phyloP scores from a whole-genome alignment of 1,140 invertebrate genomes.

The Plutomurus gul region DNA sequence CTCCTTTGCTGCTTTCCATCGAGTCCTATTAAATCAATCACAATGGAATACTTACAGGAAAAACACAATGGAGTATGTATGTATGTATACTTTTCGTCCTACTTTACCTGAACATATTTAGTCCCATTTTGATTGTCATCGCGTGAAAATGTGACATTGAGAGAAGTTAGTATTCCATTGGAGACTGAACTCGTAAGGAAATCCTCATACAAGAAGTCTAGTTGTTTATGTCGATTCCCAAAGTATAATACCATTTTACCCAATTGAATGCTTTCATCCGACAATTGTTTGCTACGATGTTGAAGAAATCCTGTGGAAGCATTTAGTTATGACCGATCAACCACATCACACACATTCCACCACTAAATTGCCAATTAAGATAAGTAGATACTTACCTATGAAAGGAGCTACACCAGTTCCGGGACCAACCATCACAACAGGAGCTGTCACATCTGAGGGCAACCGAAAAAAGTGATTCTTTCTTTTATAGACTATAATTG shows the following conservation, averaged over 20 bases:
- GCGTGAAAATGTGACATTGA: slow-evolving; percentile 70
- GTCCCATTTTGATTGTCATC: slow-evolving; percentile 59
- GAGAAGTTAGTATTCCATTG: slow-evolving; percentile 61
- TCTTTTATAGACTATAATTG: slow-evolving; percentile 66
- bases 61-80: neutral
- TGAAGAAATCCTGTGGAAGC: slow-evolving; percentile 62
- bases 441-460: slow-evolving; percentile 61
- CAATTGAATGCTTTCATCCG: slow-evolving; percentile 54
- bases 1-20: slow-evolving; percentile 62
- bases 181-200: slow-evolving; percentile 64
- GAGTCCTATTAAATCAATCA: slow-evolving; percentile 58
- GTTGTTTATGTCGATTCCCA: slow-evolving; percentile 71
- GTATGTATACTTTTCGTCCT: neutral
- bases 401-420: slow-evolving; percentile 85
- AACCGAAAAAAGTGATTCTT: slow-evolving; percentile 65
- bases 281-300: slow-evolving; percentile 59
- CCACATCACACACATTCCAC: neutral
- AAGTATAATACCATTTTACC: slow-evolving; percentile 70
- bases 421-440: slow-evolving; percentile 77
- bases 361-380: neutral
- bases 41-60: neutral
- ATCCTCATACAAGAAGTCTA: slow-evolving; percentile 67
- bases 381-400: slow-evolving; percentile 56
- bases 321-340: neutral
- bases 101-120: slow-evolving; percentile 64